phyloP scores from a whole-genome alignment of 2,797 vertebrate species.

The Hapalemur alaotrensis region DNA sequence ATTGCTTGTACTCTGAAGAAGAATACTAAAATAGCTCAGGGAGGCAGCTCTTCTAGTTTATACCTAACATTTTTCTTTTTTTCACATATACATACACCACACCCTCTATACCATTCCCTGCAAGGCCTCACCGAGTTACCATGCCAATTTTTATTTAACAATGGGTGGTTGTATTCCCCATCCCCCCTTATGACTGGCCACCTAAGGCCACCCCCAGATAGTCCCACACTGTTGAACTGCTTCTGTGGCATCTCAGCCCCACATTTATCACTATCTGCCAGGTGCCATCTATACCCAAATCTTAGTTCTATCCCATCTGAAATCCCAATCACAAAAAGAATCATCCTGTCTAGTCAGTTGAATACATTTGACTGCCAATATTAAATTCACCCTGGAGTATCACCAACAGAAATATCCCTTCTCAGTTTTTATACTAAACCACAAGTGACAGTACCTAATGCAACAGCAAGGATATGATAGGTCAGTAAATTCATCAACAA shows the following conservation, averaged over 20 bases:
- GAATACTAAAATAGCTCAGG: not conserved
- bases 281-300: not conserved
- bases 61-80: not conserved
- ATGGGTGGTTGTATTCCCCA: not conserved
- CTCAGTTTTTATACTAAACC: not conserved
- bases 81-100: not conserved
- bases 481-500: not conserved
- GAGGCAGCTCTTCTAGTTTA: not conserved
- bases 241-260: not conserved
- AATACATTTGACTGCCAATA: constrained; percentile 22
- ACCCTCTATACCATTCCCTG: not conserved
- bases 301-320: not conserved
- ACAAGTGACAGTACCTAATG: not conserved
- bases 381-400: not conserved
- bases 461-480: not conserved
- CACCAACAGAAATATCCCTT: constrained; percentile 19
- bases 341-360: constrained; percentile 9
- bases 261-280: not conserved
- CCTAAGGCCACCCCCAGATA: not conserved
- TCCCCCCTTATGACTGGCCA: not conserved
- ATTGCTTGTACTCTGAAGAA: not conserved
- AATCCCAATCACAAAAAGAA: constrained; percentile 6
- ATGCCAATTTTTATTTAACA: not conserved
- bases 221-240: not conserved
- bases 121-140: not conserved